Evolutionary conservation across 2,888 invertebrate genomes (phyloP).

Genomic region (Eristalinus sepulchralis): DNA sequence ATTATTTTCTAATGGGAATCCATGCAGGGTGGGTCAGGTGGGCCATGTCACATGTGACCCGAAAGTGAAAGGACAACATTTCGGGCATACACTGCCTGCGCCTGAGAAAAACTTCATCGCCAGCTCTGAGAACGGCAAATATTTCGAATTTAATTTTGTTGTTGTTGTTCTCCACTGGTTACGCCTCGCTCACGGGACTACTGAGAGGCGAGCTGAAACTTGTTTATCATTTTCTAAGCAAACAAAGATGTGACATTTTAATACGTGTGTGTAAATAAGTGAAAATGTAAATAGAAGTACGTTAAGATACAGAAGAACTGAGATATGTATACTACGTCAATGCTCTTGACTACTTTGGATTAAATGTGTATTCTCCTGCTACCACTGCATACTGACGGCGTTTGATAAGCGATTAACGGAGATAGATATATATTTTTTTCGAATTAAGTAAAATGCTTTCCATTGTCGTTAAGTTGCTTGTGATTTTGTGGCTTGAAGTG

Average conservation of each 20-base stretch:
- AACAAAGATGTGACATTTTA: constrained; percentile 46
- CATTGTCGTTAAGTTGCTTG: background rate
- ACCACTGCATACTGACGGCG: background rate
- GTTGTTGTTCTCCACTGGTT: background rate
- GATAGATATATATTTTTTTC: background rate
- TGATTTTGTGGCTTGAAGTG: background rate
- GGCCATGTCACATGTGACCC: background rate
- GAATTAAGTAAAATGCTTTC: background rate
- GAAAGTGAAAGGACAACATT: constrained; percentile 37
- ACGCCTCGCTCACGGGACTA: constrained; percentile 1
- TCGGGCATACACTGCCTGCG: background rate
- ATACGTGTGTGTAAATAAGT: constrained; percentile 52
- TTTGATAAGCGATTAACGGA: background rate
- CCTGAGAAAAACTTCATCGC: background rate
- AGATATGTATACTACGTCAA: constrained; percentile 4
- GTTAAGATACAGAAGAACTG: constrained; percentile 5
- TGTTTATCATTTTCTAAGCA: constrained; percentile 59
- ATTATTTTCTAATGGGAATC: constrained; percentile 29
- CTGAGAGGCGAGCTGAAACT: constrained; percentile 25
- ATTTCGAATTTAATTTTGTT: background rate
- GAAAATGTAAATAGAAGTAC: constrained; percentile 43
- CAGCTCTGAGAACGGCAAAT: constrained; percentile 1
- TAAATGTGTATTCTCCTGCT: constrained; percentile 5
- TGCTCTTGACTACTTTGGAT: constrained; percentile 19
- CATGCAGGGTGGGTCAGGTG: background rate